Evolutionary conservation across 1,140 invertebrate genomes (phyloP), one percentile per base, ranked within the genome.

Genomic region (Drosophila nannoptera): DNA sequence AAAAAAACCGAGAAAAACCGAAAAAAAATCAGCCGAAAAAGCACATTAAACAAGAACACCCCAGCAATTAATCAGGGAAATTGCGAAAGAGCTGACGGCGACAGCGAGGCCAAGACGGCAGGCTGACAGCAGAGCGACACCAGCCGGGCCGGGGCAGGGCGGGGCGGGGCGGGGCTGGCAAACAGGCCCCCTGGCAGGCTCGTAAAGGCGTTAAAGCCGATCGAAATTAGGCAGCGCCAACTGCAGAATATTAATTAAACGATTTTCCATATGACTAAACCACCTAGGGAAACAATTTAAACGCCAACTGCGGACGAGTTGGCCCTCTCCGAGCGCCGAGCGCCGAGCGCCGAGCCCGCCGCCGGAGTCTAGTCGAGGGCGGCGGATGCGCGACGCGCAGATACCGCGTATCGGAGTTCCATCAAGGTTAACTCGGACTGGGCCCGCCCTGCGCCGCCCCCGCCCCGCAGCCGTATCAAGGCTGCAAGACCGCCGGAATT

Each of bases 61-160:
- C 72, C 68, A 58, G 73, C 77, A 78, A 80, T 78, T 80, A 78
- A 78, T 78, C 77, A 78, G 77, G 29, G 63, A 73, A 78, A 80
- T 75, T 80, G 76, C 66, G 49, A 78, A 75, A 62, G 76, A 71
- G 61, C 61, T 73, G 48, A 70, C 59, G 58, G 65, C 59, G 59
- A 68, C 58, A 68, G 38, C 65, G 32, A 35, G 40, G 43, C 31
- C 50, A 69, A 22, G 58, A 36, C 36, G 46, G 40, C 55, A 53
- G 40, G 7, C 40, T 6, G 7, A 32, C 42, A 14, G 33, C 42
- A 45, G 54, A 8, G 36, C 40, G 32, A 46, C 40, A 33, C 16
- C 11, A 43, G 33, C 9, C 43, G 4, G 43, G 6, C 7, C 36
- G 9, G 22, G 16, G 33, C 31, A 22, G 22, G n/a, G 22, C 29